These are phyloP conservation scores for Chlorodrepanis virens DNA, from an alignment of 2,113 vertebrate species.

Conservation along the genomic window DNA sequence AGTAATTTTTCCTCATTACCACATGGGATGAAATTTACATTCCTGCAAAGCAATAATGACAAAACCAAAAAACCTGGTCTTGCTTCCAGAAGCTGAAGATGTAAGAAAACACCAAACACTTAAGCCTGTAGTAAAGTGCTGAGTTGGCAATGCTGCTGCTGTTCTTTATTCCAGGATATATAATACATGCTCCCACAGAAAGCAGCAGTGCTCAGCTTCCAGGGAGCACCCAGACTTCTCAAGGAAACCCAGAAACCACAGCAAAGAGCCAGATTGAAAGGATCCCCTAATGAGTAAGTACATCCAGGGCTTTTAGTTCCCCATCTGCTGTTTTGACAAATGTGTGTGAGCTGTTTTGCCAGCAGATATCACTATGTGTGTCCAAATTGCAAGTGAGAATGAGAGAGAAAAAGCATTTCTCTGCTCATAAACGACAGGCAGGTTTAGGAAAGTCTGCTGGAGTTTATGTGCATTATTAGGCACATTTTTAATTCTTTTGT, in stretches of 20 bases:
- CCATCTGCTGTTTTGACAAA: constrained; percentile 19
- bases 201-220: background rate
- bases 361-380: background rate
- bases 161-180: background rate
- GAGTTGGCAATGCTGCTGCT: background rate
- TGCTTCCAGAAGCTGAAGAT: background rate
- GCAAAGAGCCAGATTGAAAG: background rate
- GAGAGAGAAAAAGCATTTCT: constrained; percentile 24
- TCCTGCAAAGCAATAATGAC: background rate
- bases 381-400: constrained; percentile 5
- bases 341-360: background rate
- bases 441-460: background rate
- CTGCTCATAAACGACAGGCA: background rate
- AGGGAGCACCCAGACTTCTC: background rate
- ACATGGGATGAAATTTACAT: background rate
- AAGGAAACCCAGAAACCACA: background rate
- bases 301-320: background rate
- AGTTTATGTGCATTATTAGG: background rate
- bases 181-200: background rate
- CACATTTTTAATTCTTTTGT: constrained; percentile 18
- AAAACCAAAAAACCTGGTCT: background rate
- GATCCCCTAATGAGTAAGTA: background rate
- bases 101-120: background rate
- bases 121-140: background rate
- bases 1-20: background rate